phyloP scores from a whole-genome alignment of 2,113 vertebrate species.

The Uria lomvia region DNA sequence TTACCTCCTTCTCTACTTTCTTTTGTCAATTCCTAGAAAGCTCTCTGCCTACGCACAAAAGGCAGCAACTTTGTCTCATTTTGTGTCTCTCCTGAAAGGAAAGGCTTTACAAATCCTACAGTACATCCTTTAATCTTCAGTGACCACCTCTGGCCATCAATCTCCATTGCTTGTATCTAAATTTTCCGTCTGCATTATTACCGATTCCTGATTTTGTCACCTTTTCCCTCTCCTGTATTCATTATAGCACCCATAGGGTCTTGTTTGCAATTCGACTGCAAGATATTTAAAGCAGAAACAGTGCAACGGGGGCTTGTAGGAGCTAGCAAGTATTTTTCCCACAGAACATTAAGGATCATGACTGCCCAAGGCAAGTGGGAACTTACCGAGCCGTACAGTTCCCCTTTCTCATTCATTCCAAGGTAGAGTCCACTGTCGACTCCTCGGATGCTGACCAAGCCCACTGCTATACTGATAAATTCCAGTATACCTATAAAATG shows the following conservation, averaged over 20 bases:
- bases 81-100: background rate
- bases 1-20: background rate
- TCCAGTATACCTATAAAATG: slow-evolving; percentile 90
- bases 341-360: background rate
- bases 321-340: background rate
- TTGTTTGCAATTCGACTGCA: background rate
- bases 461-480: slow-evolving; percentile 98
- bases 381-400: slow-evolving; percentile 96
- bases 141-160: background rate
- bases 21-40: slow-evolving; percentile 11
- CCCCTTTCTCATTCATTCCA: slow-evolving; percentile 94
- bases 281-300: background rate
- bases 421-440: slow-evolving; percentile 98
- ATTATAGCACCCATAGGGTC: background rate
- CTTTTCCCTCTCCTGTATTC: background rate
- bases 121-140: background rate
- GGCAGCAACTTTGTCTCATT: background rate
- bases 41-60: background rate
- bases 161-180: background rate
- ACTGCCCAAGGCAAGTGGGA: background rate
- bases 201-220: background rate
- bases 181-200: background rate
- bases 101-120: background rate
- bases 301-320: background rate
- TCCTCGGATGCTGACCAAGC: slow-evolving; percentile 97